These are phyloP conservation scores for Aptenodytes forsteri DNA, from an alignment of 2,113 vertebrate species.

Conservation along the genomic window DNA sequence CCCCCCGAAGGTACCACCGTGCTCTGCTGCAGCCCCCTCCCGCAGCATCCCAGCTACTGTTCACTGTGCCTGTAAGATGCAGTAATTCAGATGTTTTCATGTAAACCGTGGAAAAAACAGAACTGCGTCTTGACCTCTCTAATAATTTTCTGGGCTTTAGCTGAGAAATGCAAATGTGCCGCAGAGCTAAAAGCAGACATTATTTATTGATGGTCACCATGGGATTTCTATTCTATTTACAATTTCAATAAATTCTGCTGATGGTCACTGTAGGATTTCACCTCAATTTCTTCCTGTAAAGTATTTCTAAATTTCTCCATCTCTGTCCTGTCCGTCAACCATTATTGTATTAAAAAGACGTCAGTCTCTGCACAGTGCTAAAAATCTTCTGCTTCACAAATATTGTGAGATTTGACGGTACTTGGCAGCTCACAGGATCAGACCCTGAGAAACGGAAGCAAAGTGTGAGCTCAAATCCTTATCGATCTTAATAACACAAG, in stretches of 20 bases:
- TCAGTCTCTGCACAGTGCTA: neutral
- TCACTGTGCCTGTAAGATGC: neutral
- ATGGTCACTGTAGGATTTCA: neutral
- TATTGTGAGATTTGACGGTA: neutral
- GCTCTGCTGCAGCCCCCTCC: neutral
- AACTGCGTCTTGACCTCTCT: neutral
- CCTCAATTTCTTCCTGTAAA: neutral
- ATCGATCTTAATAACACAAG: neutral
- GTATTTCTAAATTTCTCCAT: neutral
- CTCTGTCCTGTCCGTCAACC: neutral
- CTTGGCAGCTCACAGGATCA: neutral
- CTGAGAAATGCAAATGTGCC: slow-evolving; percentile 11
- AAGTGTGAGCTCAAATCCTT: neutral
- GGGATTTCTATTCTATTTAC: neutral
- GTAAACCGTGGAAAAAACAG: neutral
- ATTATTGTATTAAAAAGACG: neutral
- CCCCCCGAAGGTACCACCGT: neutral
- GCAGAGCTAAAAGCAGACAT: neutral
- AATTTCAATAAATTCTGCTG: neutral
- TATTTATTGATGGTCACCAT: neutral
- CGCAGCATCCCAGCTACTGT: neutral
- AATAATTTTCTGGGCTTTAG: neutral
- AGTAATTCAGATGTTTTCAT: neutral
- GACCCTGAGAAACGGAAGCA: neutral
- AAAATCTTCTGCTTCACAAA: neutral